Percentiles rank a stretch among this genome's conserved stretches.
Conservation (phyloP, 2,113 vertebrate species). For the human (Homo sapiens) region GRCh38 chr14:55638001-55638500, state of each 20-base stretch:
- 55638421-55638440: conserved; percentile 16
- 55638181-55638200: not conserved
- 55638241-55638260: not conserved
- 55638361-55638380: not conserved
- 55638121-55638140: not conserved
- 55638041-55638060: not conserved
- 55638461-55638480: not conserved
- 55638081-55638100: not conserved
- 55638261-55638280: not conserved
- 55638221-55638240: not conserved
- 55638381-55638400: not conserved
- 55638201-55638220: not conserved
- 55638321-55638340: not conserved
- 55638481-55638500: conserved; percentile 2
- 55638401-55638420: conserved; percentile 3
- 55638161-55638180: not conserved
- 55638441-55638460: conserved; percentile 22
- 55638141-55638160: not conserved
- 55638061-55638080: not conserved
- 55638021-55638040: not conserved
- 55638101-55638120: not conserved
- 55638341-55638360: not conserved
- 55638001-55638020: not conserved
- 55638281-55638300: not conserved
- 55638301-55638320: not conserved